Evolutionary conservation across 2,113 vertebrate species (phyloP).

Genomic region (Gopherus flavomarginatus): DNA sequence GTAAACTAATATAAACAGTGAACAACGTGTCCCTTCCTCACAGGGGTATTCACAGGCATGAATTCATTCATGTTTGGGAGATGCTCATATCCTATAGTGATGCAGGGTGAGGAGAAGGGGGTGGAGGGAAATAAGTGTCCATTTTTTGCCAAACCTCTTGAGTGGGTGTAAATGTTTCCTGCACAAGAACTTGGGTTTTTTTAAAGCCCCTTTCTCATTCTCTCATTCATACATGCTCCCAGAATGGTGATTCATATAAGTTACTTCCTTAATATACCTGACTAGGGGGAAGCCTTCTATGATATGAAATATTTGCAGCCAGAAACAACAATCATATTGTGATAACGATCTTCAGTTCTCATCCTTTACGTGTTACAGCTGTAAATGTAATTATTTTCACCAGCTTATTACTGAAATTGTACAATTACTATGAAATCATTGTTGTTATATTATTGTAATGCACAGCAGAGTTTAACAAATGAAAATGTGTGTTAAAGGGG

Average conservation of each 20-base stretch:
- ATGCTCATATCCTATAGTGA: neutral
- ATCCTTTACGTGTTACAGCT: constrained; percentile 40
- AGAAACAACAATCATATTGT: constrained; percentile 57
- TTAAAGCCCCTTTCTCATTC: constrained; percentile 35
- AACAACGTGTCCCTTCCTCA: neutral
- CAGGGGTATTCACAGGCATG: neutral
- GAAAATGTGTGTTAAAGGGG: neutral
- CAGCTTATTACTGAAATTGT: constrained; percentile 40
- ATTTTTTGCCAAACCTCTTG: constrained; percentile 55
- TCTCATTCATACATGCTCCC: constrained; percentile 41
- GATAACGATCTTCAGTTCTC: constrained; percentile 56
- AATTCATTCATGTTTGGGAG: constrained; percentile 54
- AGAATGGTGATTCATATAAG: constrained; percentile 55
- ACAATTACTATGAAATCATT: constrained; percentile 45
- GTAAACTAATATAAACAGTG: neutral
- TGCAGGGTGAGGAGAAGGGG: neutral
- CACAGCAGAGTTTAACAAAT: constrained; percentile 46
- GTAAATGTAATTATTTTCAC: constrained; percentile 52
- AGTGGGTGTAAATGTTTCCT: constrained; percentile 59
- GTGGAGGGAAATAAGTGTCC: constrained; percentile 55
- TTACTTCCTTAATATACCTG: constrained; percentile 49
- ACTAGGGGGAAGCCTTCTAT: constrained; percentile 47
- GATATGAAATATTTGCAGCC: constrained; percentile 52
- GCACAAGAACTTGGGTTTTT: neutral
- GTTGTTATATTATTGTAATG: neutral